Conservation (phyloP, 2,888 invertebrate species). For the Lithophane semibrunnea region DNA sequence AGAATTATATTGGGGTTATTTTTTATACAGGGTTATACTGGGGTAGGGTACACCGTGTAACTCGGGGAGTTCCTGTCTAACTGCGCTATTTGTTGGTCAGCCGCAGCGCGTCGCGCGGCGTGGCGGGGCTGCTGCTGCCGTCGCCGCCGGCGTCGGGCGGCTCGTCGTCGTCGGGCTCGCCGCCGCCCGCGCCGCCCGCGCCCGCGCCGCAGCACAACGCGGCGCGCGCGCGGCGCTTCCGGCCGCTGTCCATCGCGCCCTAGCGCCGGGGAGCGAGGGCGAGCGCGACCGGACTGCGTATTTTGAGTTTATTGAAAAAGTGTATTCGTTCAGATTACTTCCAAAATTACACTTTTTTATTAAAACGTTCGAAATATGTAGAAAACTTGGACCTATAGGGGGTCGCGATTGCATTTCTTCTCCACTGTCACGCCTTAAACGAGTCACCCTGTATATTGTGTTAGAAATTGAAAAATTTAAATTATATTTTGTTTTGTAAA, state of each 20-base stretch:
- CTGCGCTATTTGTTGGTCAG: conserved; percentile 7
- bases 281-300: neutral
- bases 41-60: neutral
- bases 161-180: conserved; percentile 77
- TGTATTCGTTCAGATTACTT: conserved; percentile 5
- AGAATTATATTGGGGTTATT: too few species aligned
- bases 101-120: conserved; percentile 84
- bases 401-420: conserved; percentile 39
- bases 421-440: conserved; percentile 42
- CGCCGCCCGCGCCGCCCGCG: conserved; percentile 74
- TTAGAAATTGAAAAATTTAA: conserved; percentile 33
- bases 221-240: conserved; percentile 85
- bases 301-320: conserved; percentile 6
- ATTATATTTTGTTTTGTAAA: conserved; percentile 61
- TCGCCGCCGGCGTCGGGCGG: conserved; percentile 76
- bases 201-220: conserved; percentile 80
- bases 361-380: conserved; percentile 14
- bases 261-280: conserved; percentile 45
- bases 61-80: neutral
- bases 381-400: conserved; percentile 2
- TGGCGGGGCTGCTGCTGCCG: conserved; percentile 84
- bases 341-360: conserved; percentile 4
- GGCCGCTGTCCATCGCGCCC: conserved; percentile 85
- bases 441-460: conserved; percentile 44
- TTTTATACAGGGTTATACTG: neutral